These are phyloP conservation scores for Falco naumanni DNA, from an alignment of 2,797 vertebrate species.

Conservation along the genomic window DNA sequence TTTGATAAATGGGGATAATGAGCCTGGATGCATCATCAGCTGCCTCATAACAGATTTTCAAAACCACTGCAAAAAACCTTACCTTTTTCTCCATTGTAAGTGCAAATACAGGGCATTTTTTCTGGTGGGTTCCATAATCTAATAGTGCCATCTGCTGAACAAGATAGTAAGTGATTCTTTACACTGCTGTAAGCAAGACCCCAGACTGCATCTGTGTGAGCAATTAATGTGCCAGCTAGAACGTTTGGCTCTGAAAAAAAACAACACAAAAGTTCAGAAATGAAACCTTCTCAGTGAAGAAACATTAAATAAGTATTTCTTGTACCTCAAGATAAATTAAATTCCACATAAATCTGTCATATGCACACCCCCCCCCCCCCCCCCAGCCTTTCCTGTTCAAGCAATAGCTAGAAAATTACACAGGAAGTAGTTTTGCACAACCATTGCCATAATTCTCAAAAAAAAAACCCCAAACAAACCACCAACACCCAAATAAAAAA, in stretches of 20 bases:
- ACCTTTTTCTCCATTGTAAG: constrained; percentile 91
- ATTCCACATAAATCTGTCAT: not conserved
- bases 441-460: not conserved
- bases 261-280: constrained; percentile 18
- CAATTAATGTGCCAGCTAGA: constrained; percentile 90
- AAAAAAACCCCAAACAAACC: not conserved
- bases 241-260: constrained; percentile 88
- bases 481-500: not conserved
- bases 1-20: not conserved
- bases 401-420: not conserved
- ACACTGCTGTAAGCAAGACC: constrained; percentile 93
- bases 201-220: constrained; percentile 95
- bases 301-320: not conserved
- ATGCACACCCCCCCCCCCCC: too few species aligned
- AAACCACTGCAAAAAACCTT: constrained; percentile 30
- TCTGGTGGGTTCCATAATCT: constrained; percentile 95
- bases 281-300: not conserved
- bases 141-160: constrained; percentile 96
- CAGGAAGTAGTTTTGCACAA: not conserved
- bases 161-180: constrained; percentile 96
- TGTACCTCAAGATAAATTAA: not conserved
- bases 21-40: not conserved
- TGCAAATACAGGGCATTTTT: constrained; percentile 92
- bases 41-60: not conserved
- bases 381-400: not conserved